A percentile compares a stretch with the other conserved stretches of the same genome.
Evolutionary conservation across 2,797 vertebrate species (phyloP).

Genomic region (Halcyon badia): DNA sequence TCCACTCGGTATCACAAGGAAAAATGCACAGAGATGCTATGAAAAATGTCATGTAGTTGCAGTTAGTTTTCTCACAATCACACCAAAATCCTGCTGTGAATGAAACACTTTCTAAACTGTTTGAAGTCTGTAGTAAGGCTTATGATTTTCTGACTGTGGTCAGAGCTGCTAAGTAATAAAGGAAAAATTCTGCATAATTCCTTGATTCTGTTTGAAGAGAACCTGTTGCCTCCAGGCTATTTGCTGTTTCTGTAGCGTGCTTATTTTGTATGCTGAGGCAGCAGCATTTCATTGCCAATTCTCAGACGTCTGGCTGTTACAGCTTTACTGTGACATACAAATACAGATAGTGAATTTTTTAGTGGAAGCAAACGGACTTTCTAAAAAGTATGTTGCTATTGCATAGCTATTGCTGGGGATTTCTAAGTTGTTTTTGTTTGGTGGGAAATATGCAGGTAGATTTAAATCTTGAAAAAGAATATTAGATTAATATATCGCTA

Average conservation of each 20-base stretch:
- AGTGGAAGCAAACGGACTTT: background rate
- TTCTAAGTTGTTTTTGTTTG: background rate
- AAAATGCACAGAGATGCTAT: background rate
- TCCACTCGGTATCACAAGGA: background rate
- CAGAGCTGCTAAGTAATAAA: constrained; percentile 6
- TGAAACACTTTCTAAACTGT: background rate
- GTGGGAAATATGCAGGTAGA: background rate
- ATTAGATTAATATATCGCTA: background rate
- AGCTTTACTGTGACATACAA: background rate
- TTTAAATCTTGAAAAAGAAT: background rate
- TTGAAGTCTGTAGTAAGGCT: background rate
- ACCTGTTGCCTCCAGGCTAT: background rate
- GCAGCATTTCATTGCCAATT: constrained; percentile 18
- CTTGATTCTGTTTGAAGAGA: background rate
- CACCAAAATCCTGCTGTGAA: background rate
- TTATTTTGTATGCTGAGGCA: constrained; percentile 45
- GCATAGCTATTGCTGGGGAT: background rate
- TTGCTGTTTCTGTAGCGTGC: constrained; percentile 7
- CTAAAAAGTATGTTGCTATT: background rate
- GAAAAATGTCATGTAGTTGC: background rate
- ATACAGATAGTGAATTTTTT: constrained; percentile 1
- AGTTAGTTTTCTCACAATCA: background rate
- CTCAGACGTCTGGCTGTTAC: background rate
- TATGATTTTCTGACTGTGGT: background rate
- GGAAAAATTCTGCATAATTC: background rate